Evolutionary conservation across 1,140 invertebrate genomes (phyloP).

Genomic region (Drosophila rufa): DNA sequence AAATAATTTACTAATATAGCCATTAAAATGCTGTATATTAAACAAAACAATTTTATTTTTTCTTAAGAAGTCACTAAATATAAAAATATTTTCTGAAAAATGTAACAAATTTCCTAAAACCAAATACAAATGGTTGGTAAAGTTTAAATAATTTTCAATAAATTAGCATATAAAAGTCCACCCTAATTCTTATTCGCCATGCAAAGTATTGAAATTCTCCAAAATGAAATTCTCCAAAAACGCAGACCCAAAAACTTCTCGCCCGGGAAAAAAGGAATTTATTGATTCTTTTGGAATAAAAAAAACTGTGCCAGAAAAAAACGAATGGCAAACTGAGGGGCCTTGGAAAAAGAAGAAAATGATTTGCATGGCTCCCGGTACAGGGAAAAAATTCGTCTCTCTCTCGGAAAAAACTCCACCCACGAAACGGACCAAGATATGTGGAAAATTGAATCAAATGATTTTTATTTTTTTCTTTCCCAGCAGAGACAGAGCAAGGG

Average conservation of each 20-base stretch:
- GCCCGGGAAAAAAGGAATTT: conserved; percentile 62
- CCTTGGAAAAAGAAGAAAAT: conserved; percentile 52
- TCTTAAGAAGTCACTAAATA: no score
- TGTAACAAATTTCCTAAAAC: no score
- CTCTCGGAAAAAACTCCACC: conserved; percentile 6
- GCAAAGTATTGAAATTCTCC: conserved; percentile 2
- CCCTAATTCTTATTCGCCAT: background rate
- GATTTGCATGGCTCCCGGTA: conserved; percentile 61
- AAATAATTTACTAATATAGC: no score
- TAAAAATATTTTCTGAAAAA: no score
- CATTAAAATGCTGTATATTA: no score
- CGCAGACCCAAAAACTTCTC: conserved; percentile 53
- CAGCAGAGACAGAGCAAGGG: conserved; percentile 11
- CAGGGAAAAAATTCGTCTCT: conserved; percentile 1
- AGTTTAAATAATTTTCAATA: background rate
- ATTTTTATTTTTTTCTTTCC: conserved; percentile 44
- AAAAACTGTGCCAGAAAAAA: conserved; percentile 11
- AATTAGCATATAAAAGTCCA: background rate
- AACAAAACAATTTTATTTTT: no score
- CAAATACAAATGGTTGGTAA: no score
- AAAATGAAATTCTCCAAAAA: conserved; percentile 27
- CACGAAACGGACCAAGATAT: conserved; percentile 29
- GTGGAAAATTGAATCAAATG: conserved; percentile 78
- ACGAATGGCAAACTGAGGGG: conserved; percentile 1
- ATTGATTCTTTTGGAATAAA: conserved; percentile 63